phyloP scores from a whole-genome alignment of 1,140 invertebrate genomes.

The Calliphora vicina region DNA sequence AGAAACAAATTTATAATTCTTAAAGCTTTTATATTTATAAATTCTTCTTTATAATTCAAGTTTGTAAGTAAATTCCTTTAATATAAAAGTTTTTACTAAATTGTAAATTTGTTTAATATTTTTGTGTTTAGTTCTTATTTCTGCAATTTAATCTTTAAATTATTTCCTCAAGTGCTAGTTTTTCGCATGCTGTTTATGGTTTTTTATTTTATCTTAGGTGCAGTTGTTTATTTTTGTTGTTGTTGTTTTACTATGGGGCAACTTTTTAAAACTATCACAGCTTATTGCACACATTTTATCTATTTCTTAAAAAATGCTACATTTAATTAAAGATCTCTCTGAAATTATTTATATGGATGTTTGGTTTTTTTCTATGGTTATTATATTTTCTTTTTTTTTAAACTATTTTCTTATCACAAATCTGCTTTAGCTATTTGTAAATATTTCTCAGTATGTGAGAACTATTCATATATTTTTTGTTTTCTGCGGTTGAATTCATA shows the following conservation, averaged over 20 bases:
- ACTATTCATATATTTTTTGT: not conserved
- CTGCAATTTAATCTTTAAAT: not conserved
- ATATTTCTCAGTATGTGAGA: not conserved
- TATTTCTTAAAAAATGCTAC: not conserved
- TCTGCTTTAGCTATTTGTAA: constrained; percentile 27
- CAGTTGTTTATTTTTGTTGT: not conserved
- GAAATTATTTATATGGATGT: not conserved
- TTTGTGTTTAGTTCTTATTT: not conserved
- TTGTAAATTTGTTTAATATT: too few relatives aligned
- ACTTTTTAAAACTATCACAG: constrained; percentile 28
- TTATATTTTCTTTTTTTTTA: not conserved
- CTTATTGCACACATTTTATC: not conserved
- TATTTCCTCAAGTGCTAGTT: not conserved
- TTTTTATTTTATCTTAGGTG: not conserved
- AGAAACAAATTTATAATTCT: too few relatives aligned
- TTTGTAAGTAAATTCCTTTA: too few relatives aligned
- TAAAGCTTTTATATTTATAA: too few relatives aligned
- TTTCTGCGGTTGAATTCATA: not conserved
- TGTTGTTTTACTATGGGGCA: not conserved
- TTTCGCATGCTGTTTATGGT: not conserved
- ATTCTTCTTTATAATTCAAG: too few relatives aligned
- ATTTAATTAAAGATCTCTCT: not conserved
- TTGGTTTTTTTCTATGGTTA: not conserved
- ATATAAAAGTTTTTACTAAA: too few relatives aligned
- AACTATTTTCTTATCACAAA: constrained; percentile 31